Evolutionary conservation across 2,888 invertebrate genomes (phyloP).

Genomic region (Amaurobius ferox): DNA sequence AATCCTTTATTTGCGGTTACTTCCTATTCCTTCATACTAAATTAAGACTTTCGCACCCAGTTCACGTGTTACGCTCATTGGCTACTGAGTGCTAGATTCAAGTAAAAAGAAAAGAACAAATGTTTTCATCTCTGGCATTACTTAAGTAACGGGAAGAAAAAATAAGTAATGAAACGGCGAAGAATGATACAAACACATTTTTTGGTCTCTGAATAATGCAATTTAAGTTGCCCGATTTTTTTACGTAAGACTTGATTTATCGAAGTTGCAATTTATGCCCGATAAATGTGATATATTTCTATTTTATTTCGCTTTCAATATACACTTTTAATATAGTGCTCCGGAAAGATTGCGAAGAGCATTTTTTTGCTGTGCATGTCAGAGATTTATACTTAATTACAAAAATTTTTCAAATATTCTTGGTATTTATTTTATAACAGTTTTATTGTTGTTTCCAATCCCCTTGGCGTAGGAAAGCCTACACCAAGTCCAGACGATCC

Average conservation of each 20-base stretch:
- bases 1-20: conserved; percentile 40
- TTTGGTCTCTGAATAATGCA: conserved; percentile 58
- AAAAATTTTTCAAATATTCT: too few relatives aligned
- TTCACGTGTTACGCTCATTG: conserved; percentile 65
- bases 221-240: conserved; percentile 30
- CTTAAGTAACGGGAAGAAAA: conserved; percentile 68
- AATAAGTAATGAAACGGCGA: conserved; percentile 46
- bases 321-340: too few relatives aligned
- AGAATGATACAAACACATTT: conserved; percentile 62
- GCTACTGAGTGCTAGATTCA: conserved; percentile 4
- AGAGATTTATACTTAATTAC: too few relatives aligned
- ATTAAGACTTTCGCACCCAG: conserved; percentile 60
- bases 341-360: too few relatives aligned
- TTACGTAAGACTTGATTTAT: neutral
- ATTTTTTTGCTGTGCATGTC: too few relatives aligned
- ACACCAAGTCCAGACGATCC: too few relatives aligned
- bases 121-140: conserved; percentile 58
- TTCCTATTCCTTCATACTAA: conserved; percentile 28
- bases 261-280: neutral
- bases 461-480: too few relatives aligned
- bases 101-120: conserved; percentile 59
- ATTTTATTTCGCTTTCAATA: too few relatives aligned
- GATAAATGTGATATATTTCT: neutral
- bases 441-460: too few relatives aligned
- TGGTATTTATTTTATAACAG: too few relatives aligned